Base-by-base conservation (phyloP, 1,140 invertebrate species). In the Leptinotarsa undecemlineata region DNA sequence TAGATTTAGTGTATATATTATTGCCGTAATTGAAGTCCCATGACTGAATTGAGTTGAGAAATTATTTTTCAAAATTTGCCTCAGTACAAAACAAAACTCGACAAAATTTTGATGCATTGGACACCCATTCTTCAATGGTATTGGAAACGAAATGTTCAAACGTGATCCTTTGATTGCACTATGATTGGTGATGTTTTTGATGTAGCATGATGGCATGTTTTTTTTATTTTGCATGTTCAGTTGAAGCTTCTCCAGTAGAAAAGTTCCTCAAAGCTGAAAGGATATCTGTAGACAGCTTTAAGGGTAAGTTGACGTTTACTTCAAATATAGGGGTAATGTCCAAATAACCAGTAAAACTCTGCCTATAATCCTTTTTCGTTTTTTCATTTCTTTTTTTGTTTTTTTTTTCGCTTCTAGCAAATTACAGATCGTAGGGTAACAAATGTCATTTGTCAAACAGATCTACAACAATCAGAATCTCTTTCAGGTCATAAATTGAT, bases 171-270 rank as follows among this genome's bases (percentile, higher is more conserved):
- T 33, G 26, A 33, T 33, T 33, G 26, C 26, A 33, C 26, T 33
- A 33, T 33, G 5, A 33, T 33, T 33, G 6, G 26, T 6, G 26
- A 11, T 61, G 17, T 61, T 4, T 20, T 61, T 68, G 33, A 63
- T 76, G 71, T 76, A 71, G 79, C 79, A 79, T 79, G 79, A 67
- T 66, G 20, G 63, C 63, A 64, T 64, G 74, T 74, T 26, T 48
- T 76, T 77, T 69, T 78, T 26, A 77, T 81, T 74, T 82, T 81
- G 82, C 82, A 83, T 82, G 82, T 75, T 73, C 80, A 82, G 81
- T 80, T 68, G 80, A 79, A 74, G 78, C 68, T 72, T 76, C 82
- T 23, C 76, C 82, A 74, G 75, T 78, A 71, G 78, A 82, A 74
- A 77, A 79, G 57, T 81, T 82, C 72, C 80, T 82, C 63, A 71